Evolutionary conservation across 2,113 vertebrate species (phyloP).

Genomic region (Ondatra zibethicus): DNA sequence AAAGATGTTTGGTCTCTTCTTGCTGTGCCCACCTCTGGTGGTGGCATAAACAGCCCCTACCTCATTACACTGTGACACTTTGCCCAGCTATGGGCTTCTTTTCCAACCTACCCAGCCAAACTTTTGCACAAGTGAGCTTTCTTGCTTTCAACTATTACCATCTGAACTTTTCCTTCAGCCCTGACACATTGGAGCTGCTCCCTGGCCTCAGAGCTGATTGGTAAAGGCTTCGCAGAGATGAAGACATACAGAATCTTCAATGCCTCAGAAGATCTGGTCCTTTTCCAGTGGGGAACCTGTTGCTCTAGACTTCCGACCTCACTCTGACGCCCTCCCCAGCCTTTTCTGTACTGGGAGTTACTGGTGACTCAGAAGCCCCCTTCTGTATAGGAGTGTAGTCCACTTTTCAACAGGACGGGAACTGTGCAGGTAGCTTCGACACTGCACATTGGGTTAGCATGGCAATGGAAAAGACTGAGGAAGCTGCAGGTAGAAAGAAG

Average conservation of each 20-base stretch:
- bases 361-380: neutral
- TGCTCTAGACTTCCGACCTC: neutral
- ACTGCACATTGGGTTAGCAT: neutral
- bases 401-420: neutral
- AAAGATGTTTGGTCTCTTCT: neutral
- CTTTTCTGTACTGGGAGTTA: neutral
- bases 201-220: neutral
- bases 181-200: neutral
- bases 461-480: neutral
- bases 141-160: neutral
- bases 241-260: neutral
- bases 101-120: neutral
- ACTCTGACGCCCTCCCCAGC: neutral
- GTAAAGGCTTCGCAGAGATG: neutral
- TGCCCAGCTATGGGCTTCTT: neutral
- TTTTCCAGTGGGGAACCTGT: neutral
- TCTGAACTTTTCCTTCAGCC: neutral
- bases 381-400: neutral
- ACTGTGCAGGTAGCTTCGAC: neutral
- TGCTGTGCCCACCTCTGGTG: neutral
- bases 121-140: neutral
- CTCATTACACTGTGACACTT: no score
- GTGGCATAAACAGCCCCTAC: no score
- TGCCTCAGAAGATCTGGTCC: neutral
- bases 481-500: neutral